Percentiles rank a stretch among this genome's conserved stretches.
Evolutionary conservation across 2,797 vertebrate genomes (phyloP).

Genomic region (Passerculus sandwichensis): DNA sequence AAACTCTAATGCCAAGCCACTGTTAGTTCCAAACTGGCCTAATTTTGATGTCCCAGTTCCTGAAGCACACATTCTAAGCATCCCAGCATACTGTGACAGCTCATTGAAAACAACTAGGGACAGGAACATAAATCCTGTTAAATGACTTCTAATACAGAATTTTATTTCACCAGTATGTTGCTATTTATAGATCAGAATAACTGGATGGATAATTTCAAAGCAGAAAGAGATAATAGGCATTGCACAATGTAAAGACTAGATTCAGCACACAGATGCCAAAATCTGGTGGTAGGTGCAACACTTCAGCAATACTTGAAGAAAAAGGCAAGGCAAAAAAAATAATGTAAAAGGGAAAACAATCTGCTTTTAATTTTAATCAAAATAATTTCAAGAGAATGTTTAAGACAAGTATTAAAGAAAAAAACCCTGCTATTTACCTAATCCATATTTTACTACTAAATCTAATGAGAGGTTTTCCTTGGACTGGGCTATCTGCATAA

Average conservation of each 20-base stretch:
- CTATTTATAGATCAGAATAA: background rate
- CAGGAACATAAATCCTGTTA: background rate
- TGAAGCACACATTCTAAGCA: background rate
- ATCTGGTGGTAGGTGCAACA: background rate
- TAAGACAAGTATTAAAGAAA: background rate
- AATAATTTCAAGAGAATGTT: background rate
- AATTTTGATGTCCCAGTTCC: background rate
- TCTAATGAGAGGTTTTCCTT: background rate
- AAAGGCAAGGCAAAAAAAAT: background rate
- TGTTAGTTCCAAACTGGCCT: background rate
- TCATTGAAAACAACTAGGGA: background rate
- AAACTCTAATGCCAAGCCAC: background rate
- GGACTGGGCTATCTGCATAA: background rate
- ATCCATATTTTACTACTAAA: background rate
- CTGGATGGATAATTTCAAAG: background rate
- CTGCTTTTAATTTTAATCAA: background rate
- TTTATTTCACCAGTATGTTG: background rate
- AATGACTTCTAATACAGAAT: background rate
- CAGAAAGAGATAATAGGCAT: background rate
- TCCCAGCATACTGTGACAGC: background rate
- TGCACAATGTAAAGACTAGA: background rate
- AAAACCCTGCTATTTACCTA: background rate
- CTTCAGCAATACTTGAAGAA: background rate
- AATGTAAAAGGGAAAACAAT: background rate
- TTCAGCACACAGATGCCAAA: background rate